Conservation (phyloP, 2,888 invertebrate species). For the Sialis lutaria region DNA sequence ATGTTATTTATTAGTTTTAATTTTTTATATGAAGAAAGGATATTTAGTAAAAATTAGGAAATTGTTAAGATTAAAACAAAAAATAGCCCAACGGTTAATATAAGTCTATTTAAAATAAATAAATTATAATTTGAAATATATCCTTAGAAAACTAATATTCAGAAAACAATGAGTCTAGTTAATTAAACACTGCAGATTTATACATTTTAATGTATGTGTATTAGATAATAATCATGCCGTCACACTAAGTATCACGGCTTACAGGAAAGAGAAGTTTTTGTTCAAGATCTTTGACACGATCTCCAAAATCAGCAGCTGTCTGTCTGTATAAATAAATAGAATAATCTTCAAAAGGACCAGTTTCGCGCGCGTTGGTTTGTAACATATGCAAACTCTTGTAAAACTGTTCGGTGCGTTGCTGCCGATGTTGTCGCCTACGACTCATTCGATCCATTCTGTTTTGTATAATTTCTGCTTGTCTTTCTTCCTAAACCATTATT, state of each 20-base stretch:
- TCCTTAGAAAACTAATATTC: too few species aligned
- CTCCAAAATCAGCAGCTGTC: conserved; percentile 68
- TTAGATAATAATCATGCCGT: too few species aligned
- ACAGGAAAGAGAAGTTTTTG: conserved; percentile 55
- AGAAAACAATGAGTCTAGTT: too few species aligned
- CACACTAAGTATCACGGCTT: conserved; percentile 24
- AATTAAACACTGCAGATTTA: too few species aligned
- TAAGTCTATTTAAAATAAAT: neutral
- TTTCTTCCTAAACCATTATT: conserved; percentile 38
- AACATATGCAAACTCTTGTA: conserved; percentile 73
- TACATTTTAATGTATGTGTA: too few species aligned
- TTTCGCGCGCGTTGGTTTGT: conserved; percentile 52
- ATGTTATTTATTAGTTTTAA: too few species aligned
- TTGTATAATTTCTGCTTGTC: conserved; percentile 54
- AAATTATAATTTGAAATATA: neutral
- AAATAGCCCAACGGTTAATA: too few species aligned
- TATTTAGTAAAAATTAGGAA: too few species aligned
- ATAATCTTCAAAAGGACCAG: conserved; percentile 60
- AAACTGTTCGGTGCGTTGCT: conserved; percentile 65
- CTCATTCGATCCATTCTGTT: conserved; percentile 46
- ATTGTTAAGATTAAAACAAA: too few species aligned
- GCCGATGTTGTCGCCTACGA: conserved; percentile 47
- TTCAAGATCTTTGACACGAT: conserved; percentile 67
- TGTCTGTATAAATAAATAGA: conserved; percentile 73
- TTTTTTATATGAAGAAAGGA: too few species aligned